Conservation (phyloP, 1,140 invertebrate genomes). For the Drosophila nigrodunni region DNA sequence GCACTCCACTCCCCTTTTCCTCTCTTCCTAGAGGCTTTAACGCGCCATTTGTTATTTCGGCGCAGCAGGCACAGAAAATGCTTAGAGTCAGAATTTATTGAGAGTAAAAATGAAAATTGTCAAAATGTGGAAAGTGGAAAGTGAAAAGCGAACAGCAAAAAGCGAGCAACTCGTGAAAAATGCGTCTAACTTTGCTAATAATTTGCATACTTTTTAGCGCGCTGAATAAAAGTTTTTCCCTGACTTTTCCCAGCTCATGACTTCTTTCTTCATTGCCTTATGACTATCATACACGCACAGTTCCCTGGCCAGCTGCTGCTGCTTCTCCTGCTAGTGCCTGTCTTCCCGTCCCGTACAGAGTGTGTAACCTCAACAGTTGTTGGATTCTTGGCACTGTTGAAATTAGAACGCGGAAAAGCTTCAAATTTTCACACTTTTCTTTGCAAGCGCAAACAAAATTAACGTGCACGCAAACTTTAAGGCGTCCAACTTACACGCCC, state of each 20-base stretch:
- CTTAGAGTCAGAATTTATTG: constrained; percentile 51
- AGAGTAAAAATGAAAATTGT: constrained; percentile 57
- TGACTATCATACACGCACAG: constrained; percentile 50
- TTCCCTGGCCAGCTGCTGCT: constrained; percentile 13
- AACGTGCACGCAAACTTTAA: constrained; percentile 71
- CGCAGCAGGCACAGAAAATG: constrained; percentile 16
- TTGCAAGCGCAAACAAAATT: constrained; percentile 73
- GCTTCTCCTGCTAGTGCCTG: constrained; percentile 10
- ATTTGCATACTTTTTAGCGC: constrained; percentile 79
- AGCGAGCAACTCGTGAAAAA: constrained; percentile 59
- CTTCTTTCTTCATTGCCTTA: background rate
- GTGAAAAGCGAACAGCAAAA: constrained; percentile 16
- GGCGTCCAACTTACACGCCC: constrained; percentile 58
- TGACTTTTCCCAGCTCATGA: constrained; percentile 1
- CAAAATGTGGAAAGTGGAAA: constrained; percentile 52
- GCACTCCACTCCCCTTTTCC: background rate
- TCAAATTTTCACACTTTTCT: constrained; percentile 77
- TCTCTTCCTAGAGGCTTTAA: constrained; percentile 2
- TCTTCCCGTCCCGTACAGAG: background rate
- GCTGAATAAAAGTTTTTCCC: constrained; percentile 49
- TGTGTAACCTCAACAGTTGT: constrained; percentile 10
- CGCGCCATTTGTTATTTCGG: constrained; percentile 16
- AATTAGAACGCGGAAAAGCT: constrained; percentile 68
- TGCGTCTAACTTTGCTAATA: constrained; percentile 77
- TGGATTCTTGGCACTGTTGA: constrained; percentile 39